These are phyloP conservation scores for Taxidea taxus DNA, from an alignment of 2,113 vertebrate genomes.

Conservation along the genomic window DNA sequence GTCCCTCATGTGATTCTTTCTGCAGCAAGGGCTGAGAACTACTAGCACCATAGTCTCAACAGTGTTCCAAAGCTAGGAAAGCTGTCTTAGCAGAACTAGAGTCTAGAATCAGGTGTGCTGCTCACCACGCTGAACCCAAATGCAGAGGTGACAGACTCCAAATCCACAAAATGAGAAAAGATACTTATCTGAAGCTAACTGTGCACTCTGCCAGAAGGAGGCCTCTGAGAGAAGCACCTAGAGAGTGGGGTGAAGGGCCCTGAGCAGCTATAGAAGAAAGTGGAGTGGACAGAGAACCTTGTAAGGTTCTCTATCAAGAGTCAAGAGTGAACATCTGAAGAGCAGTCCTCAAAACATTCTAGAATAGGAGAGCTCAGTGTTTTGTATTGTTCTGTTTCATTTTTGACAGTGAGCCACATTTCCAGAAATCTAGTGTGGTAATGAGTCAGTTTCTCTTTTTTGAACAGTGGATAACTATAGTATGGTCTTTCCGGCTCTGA, in stretches of 20 bases:
- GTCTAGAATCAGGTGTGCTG: background rate
- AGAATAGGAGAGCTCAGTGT: background rate
- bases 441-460: background rate
- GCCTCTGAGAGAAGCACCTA: background rate
- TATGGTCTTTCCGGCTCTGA: slow-evolving; percentile 26
- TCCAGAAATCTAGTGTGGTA: slow-evolving; percentile 7
- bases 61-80: background rate
- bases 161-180: background rate
- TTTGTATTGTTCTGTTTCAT: background rate
- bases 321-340: background rate
- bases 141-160: background rate
- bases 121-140: background rate
- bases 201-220: background rate
- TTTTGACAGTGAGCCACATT: background rate
- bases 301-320: too few relatives aligned
- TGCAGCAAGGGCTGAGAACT: background rate
- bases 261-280: background rate
- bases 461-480: background rate
- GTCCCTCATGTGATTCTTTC: background rate
- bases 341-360: background rate
- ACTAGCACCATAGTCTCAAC: background rate
- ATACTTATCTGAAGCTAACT: background rate
- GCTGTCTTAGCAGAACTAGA: background rate
- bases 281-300: background rate
- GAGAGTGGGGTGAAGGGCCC: background rate